Evolutionary conservation across 1,140 invertebrate species (phyloP).

Genomic region (Cydia amplana): DNA sequence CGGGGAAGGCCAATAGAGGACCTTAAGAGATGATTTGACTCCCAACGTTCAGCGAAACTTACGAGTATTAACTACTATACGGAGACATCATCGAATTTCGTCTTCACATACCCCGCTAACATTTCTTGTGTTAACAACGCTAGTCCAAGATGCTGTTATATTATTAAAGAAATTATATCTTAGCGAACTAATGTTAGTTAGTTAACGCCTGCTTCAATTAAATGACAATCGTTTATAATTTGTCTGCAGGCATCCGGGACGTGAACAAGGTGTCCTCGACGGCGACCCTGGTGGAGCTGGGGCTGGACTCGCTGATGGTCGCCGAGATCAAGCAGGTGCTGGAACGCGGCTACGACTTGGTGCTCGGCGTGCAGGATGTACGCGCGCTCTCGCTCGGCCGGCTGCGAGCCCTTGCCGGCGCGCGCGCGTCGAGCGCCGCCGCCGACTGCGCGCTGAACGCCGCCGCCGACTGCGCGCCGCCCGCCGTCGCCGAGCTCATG

Average conservation of each 20-base stretch:
- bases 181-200: too few relatives aligned
- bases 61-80: too few relatives aligned
- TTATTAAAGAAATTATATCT: too few relatives aligned
- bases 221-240: too few relatives aligned
- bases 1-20: too few relatives aligned
- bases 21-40: too few relatives aligned
- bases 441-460: constrained; percentile 33
- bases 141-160: too few relatives aligned
- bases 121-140: too few relatives aligned
- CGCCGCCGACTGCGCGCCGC: constrained; percentile 39
- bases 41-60: too few relatives aligned
- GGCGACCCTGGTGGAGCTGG: constrained; percentile 92
- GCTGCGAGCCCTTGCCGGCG: constrained; percentile 83
- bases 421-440: constrained; percentile 32
- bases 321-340: constrained; percentile 98
- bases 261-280: constrained; percentile 85
- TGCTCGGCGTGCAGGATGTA: constrained; percentile 93
- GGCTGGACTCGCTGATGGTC: constrained; percentile 98
- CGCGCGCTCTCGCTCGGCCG: constrained; percentile 88
- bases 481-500: constrained; percentile 77
- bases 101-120: too few relatives aligned
- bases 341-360: constrained; percentile 94
- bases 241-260: constrained; percentile 86
- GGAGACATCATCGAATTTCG: too few relatives aligned
- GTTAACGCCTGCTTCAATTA: too few relatives aligned